Percentiles rank a stretch among this genome's conserved stretches.
Evolutionary conservation across 2,888 invertebrate genomes (phyloP).

Genomic region (Strigamia transsilvanica): DNA sequence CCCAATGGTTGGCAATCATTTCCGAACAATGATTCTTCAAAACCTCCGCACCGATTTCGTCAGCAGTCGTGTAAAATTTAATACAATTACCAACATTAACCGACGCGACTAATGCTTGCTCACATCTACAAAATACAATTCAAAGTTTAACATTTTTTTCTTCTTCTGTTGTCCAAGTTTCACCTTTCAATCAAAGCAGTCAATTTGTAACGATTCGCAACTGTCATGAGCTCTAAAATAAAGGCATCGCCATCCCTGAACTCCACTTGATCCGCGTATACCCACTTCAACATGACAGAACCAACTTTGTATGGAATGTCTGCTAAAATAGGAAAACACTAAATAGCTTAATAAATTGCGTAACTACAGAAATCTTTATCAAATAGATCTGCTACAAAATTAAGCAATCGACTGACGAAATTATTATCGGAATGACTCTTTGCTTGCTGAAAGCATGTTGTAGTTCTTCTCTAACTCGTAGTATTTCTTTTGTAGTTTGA

Average conservation of each 20-base stretch:
- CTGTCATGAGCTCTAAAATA: constrained; percentile 81
- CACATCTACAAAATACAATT: constrained; percentile 72
- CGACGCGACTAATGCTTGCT: constrained; percentile 84
- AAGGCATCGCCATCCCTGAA: constrained; percentile 75
- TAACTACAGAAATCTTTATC: constrained; percentile 70
- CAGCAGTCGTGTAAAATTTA: constrained; percentile 89
- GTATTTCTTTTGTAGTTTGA: constrained; percentile 83
- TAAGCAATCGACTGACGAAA: constrained; percentile 83
- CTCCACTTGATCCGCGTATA: constrained; percentile 87
- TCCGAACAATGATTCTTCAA: constrained; percentile 88
- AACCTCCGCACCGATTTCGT: constrained; percentile 83
- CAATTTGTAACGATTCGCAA: constrained; percentile 81
- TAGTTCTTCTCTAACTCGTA: constrained; percentile 85
- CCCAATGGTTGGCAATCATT: constrained; percentile 93
- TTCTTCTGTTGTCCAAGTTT: neutral
- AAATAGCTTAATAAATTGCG: neutral
- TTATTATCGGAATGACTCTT: constrained; percentile 72
- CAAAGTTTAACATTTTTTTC: no score
- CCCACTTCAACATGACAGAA: constrained; percentile 83
- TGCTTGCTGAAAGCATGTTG: constrained; percentile 76
- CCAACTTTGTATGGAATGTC: constrained; percentile 81
- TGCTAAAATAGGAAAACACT: constrained; percentile 66
- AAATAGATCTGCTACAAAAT: constrained; percentile 82
- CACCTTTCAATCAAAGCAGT: constrained; percentile 66
- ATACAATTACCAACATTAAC: constrained; percentile 85